These are phyloP conservation scores for Pangasianodon gigas DNA, from an alignment of 2,113 vertebrate genomes.

Conservation along the genomic window DNA sequence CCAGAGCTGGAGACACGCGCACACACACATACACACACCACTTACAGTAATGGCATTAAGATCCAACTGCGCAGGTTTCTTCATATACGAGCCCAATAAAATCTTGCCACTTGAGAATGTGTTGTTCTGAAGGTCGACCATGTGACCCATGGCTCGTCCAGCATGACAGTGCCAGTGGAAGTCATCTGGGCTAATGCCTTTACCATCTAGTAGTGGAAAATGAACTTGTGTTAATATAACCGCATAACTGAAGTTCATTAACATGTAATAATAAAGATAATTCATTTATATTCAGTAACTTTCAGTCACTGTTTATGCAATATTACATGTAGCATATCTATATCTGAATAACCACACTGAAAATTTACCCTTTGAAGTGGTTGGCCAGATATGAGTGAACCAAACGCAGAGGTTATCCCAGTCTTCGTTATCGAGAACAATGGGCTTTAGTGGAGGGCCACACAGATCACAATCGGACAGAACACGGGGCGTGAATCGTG, in stretches of 20 bases:
- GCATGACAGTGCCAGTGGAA: conserved; percentile 73
- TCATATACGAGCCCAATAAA: conserved; percentile 72
- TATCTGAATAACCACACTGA: neutral
- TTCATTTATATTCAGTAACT: neutral
- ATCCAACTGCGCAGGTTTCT: conserved; percentile 72
- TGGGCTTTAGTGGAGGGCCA: conserved; percentile 63
- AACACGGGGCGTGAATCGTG: neutral
- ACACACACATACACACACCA: neutral
- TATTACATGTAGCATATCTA: neutral
- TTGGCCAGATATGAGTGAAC: conserved; percentile 67
- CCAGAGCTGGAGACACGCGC: neutral
- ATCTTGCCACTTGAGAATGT: conserved; percentile 68
- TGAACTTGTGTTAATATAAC: neutral
- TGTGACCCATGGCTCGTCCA: conserved; percentile 65
- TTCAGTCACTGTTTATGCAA: neutral
- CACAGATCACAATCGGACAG: conserved; percentile 64
- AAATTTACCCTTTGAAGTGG: conserved; percentile 51
- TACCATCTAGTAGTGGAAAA: conserved; percentile 10
- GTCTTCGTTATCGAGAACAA: conserved; percentile 65
- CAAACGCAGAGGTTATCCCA: conserved; percentile 63
- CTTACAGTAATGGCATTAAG: conserved; percentile 47
- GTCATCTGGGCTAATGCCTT: conserved; percentile 63
- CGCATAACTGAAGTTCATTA: neutral
- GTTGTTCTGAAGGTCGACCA: conserved; percentile 58
- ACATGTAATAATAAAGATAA: neutral